These are phyloP conservation scores for Tipula vernalis DNA, from an alignment of 2,888 invertebrate species.

Conservation along the genomic window DNA sequence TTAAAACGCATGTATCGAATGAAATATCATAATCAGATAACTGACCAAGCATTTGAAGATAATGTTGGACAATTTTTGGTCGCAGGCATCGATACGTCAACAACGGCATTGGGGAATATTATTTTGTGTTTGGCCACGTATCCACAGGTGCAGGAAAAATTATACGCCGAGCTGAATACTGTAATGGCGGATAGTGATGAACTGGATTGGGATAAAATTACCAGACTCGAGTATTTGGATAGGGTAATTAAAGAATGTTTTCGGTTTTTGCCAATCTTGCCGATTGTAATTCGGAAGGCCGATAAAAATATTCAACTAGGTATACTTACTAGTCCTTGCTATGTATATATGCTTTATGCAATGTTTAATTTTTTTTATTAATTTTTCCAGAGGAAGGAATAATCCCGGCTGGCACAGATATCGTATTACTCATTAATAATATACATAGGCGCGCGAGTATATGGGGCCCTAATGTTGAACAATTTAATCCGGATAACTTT, in stretches of 20 bases:
- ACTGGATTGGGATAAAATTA: neutral
- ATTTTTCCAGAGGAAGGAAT: neutral
- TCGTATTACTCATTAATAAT: neutral
- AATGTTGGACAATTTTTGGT: neutral
- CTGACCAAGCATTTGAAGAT: neutral
- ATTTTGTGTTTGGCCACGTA: neutral
- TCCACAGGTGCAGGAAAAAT: neutral
- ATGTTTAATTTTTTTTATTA: neutral
- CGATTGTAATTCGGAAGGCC: neutral
- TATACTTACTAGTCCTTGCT: neutral
- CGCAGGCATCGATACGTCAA: neutral
- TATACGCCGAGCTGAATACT: neutral
- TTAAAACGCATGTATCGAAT: neutral
- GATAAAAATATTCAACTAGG: neutral
- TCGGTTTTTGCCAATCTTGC: neutral
- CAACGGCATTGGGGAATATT: neutral
- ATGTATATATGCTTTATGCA: too few relatives aligned
- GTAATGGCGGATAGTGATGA: neutral
- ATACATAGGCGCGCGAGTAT: neutral
- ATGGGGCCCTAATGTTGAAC: neutral
- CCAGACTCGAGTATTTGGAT: neutral
- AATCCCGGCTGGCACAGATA: neutral
- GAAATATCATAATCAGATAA: neutral
- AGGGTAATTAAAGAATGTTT: neutral
- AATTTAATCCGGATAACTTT: slow-evolving; percentile 9